Conservation (phyloP, 2,113 vertebrate species). For the Cyprinodon variegatus region DNA sequence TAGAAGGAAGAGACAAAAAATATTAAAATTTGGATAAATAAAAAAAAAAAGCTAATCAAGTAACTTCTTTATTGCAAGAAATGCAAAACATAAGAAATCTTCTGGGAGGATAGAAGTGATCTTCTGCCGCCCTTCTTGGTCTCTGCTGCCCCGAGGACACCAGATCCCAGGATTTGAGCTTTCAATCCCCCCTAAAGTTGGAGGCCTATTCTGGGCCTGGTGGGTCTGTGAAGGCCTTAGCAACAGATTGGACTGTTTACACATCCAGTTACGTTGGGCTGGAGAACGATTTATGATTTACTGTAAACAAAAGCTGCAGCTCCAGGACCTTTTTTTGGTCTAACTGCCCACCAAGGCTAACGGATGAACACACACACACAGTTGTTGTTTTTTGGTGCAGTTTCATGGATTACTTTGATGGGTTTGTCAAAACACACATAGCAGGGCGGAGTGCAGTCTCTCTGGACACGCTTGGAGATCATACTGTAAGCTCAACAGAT, state of each 20-base stretch:
- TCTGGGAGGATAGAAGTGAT: slow-evolving; percentile 35
- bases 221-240: slow-evolving; percentile 69
- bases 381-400: not conserved
- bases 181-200: slow-evolving; percentile 69
- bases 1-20: not conserved
- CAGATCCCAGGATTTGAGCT: slow-evolving; percentile 80
- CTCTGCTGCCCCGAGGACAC: slow-evolving; percentile 60
- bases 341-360: not conserved
- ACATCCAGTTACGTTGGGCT: slow-evolving; percentile 45
- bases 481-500: slow-evolving; percentile 2
- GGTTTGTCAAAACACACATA: not conserved
- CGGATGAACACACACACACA: too few species aligned
- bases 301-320: slow-evolving; percentile 38
- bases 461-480: not conserved
- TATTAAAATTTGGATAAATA: too few species aligned
- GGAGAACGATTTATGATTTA: slow-evolving; percentile 64
- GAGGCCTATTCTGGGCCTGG: slow-evolving; percentile 77
- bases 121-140: slow-evolving; percentile 17
- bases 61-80: not conserved
- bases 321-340: not conserved
- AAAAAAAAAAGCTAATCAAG: not conserved
- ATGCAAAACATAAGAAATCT: not conserved
- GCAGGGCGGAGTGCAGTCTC: not conserved
- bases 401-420: not conserved
- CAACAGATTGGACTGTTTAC: slow-evolving; percentile 80